phyloP scores from a whole-genome alignment of 2,113 vertebrate genomes.

The Dasypus novemcinctus region DNA sequence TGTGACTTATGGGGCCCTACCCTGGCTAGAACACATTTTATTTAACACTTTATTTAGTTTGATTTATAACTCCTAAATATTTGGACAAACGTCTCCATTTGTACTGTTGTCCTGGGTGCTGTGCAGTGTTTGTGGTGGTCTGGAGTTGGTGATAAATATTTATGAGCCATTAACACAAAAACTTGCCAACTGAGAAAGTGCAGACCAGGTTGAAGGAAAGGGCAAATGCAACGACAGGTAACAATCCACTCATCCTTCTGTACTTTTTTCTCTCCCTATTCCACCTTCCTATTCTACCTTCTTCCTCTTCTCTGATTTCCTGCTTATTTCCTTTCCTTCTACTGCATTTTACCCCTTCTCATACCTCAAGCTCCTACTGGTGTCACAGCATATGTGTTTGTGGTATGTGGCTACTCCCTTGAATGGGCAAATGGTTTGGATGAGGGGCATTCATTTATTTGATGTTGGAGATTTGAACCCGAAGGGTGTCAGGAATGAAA shows the following conservation, averaged over 20 bases:
- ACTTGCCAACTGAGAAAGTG: not conserved
- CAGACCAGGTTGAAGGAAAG: not conserved
- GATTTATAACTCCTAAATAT: not conserved
- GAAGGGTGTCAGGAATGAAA: too few species aligned
- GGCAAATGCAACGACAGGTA: not conserved
- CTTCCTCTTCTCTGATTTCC: not conserved
- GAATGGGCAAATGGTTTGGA: not conserved
- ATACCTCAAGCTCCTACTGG: not conserved
- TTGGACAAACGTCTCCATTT: not conserved
- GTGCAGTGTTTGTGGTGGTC: not conserved
- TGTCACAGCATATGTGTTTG: not conserved
- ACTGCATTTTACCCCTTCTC: not conserved
- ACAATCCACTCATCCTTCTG: too few species aligned
- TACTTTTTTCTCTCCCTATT: not conserved
- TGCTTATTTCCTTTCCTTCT: not conserved
- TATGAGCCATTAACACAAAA: too few species aligned
- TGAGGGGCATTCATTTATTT: too few species aligned
- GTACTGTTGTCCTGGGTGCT: not conserved
- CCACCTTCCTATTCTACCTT: too few species aligned
- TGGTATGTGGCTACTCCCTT: not conserved
- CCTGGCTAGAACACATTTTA: not conserved
- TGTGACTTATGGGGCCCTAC: not conserved
- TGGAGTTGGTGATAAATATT: not conserved
- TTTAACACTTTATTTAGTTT: too few species aligned
- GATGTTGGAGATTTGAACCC: too few species aligned